Conservation (phyloP, 1,140 invertebrate species). For the Araneus ventricosus region DNA sequence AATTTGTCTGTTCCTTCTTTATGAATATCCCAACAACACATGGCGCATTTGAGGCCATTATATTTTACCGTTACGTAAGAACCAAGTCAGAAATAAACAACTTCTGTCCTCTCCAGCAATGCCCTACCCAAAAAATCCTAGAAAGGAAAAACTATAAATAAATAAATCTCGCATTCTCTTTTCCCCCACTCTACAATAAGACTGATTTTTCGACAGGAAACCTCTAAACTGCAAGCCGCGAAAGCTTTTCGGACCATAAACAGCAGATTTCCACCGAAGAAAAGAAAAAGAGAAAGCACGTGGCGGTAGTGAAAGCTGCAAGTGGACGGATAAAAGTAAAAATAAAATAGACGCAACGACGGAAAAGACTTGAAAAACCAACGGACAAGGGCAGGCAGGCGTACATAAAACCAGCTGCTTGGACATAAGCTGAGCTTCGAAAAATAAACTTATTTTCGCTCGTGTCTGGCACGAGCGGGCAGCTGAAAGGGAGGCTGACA, state of each 20-base stretch:
- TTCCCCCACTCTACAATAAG: background rate
- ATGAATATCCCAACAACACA: background rate
- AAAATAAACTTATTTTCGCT: slow-evolving; percentile 68
- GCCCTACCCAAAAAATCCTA: background rate
- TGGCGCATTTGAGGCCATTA: background rate
- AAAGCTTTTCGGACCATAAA: slow-evolving; percentile 4
- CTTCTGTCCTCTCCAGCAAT: slow-evolving; percentile 23
- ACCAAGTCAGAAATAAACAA: slow-evolving; percentile 22
- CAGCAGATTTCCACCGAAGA: slow-evolving; percentile 32
- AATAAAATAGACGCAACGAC: slow-evolving; percentile 22
- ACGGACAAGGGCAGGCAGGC: background rate
- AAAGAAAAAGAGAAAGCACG: background rate
- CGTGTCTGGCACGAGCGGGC: slow-evolving; percentile 46
- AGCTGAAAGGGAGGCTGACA: slow-evolving; percentile 41
- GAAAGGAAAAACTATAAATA: slow-evolving; percentile 53
- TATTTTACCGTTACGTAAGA: slow-evolving; percentile 48
- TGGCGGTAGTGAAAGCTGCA: slow-evolving; percentile 59
- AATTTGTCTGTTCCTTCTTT: background rate
- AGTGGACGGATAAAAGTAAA: slow-evolving; percentile 54
- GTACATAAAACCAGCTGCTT: slow-evolving; percentile 9
- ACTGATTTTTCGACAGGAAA: slow-evolving; percentile 13
- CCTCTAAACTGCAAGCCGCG: background rate
- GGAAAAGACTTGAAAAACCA: background rate
- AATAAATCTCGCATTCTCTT: slow-evolving; percentile 39
- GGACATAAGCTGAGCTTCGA: background rate